These are phyloP conservation scores for Aplidium turbinatum DNA, from an alignment of 23 tunicate species.

Conservation along the genomic window DNA sequence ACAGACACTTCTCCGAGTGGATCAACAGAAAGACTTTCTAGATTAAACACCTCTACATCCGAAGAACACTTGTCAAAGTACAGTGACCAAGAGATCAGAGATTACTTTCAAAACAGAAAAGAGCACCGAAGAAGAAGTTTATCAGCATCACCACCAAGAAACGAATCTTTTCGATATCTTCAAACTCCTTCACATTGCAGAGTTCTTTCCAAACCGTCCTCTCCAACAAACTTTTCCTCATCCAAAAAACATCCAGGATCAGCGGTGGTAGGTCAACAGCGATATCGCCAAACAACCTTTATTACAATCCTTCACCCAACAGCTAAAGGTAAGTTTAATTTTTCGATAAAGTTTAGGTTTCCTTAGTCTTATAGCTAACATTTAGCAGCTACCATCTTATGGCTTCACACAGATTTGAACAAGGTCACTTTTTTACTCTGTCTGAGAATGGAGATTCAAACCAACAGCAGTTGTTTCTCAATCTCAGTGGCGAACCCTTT, in stretches of 20 bases:
- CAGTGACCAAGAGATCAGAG: conserved; percentile 10
- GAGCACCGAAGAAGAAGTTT: conserved; percentile 38
- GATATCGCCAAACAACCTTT: conserved; percentile 50
- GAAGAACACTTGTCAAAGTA: neutral
- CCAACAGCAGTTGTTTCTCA: no score
- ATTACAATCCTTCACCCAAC: conserved; percentile 34
- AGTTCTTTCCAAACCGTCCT: conserved; percentile 8
- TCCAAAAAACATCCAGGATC: conserved; percentile 32
- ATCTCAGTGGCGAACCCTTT: no score
- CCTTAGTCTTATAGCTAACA: no score
- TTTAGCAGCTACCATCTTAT: no score
- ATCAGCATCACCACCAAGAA: conserved; percentile 54
- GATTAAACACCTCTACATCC: neutral
- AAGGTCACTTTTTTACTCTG: no score
- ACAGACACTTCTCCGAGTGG: conserved; percentile 41
- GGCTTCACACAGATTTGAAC: no score
- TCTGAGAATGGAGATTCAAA: no score
- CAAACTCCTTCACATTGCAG: neutral
- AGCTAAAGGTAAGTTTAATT: conserved; percentile 9
- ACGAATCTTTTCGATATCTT: neutral
- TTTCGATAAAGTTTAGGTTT: no score
- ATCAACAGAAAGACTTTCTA: conserved; percentile 21
- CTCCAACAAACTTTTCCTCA: conserved; percentile 47
- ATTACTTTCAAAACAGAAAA: conserved; percentile 6
- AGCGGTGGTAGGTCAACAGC: conserved; percentile 22